phyloP scores from a whole-genome alignment of 2,797 vertebrate species.

The Microtus californicus region DNA sequence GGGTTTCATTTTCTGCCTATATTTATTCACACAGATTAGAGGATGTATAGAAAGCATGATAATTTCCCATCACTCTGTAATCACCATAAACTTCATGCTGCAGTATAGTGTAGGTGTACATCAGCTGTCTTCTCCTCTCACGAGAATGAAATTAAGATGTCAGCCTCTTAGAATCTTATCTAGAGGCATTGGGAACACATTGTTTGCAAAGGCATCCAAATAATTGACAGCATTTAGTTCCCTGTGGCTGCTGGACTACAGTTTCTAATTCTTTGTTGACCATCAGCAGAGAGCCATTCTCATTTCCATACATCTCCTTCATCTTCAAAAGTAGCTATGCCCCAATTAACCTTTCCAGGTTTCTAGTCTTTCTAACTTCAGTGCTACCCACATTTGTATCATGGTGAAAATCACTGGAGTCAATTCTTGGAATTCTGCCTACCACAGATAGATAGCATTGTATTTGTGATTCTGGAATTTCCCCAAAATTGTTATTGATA shows the following conservation, averaged over 20 bases:
- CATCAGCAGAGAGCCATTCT: background rate
- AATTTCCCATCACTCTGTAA: slow-evolving; percentile 49
- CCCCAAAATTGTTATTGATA: slow-evolving; percentile 19
- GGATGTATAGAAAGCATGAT: background rate
- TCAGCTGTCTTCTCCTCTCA: slow-evolving; percentile 6
- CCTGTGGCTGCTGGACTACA: background rate
- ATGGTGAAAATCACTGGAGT: background rate
- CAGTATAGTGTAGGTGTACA: slow-evolving; percentile 11
- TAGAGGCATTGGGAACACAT: background rate
- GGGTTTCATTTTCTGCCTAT: slow-evolving; percentile 10
- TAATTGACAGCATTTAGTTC: slow-evolving; percentile 29
- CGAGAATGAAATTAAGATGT: slow-evolving; percentile 47
- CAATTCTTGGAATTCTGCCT: slow-evolving; percentile 37
- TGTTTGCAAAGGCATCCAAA: background rate
- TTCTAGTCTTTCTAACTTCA: background rate
- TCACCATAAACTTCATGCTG: background rate
- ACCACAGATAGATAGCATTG: background rate
- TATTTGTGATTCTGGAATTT: slow-evolving; percentile 25
- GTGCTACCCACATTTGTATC: background rate
- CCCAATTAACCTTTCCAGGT: background rate
- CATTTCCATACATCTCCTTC: background rate
- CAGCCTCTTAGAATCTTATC: background rate
- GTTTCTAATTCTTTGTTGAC: slow-evolving; percentile 35
- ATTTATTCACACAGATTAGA: slow-evolving; percentile 33
- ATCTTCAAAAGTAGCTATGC: background rate